Percentiles rank a stretch among this genome's conserved stretches.
These are phyloP conservation scores for Aplidium turbinatum DNA, from an alignment of 23 tunicate species.

Conservation along the genomic window DNA sequence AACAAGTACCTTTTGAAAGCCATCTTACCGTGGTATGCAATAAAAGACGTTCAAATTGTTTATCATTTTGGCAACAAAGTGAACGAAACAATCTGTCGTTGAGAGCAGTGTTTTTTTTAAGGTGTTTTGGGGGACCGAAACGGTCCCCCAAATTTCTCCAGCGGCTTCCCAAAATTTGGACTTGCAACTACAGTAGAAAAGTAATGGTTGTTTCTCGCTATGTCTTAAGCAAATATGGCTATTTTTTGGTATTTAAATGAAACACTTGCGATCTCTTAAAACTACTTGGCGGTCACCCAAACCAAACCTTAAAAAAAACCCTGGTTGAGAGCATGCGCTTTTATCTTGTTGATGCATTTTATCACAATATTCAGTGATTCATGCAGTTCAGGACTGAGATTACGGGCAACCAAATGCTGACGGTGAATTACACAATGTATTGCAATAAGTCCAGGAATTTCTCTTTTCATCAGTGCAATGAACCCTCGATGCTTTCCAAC, in stretches of 20 bases:
- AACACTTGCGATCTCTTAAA: no score
- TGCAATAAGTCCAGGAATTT: slow-evolving; percentile 21
- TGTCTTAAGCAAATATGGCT: no score
- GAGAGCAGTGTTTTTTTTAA: no score
- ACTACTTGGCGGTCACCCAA: no score
- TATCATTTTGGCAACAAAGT: slow-evolving; percentile 19
- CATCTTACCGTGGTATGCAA: slow-evolving; percentile 39
- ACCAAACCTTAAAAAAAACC: no score
- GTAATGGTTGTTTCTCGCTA: no score
- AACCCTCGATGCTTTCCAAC: slow-evolving; percentile 45
- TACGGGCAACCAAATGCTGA: slow-evolving; percentile 39
- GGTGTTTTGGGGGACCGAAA: no score
- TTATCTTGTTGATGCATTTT: slow-evolving; percentile 39
- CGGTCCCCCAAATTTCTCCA: no score
- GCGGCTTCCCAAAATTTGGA: no score
- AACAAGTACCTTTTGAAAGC: slow-evolving; percentile 46
- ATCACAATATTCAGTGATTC: slow-evolving; percentile 36
- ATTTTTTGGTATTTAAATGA: no score
- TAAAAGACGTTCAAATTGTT: slow-evolving; percentile 37
- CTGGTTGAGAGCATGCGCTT: slow-evolving; percentile 45
- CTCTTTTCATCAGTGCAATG: slow-evolving; percentile 23
- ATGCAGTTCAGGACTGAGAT: slow-evolving; percentile 37
- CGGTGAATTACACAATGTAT: slow-evolving; percentile 46
- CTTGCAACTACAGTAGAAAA: no score
- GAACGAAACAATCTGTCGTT: no score